A percentile compares a stretch with the other conserved stretches of the same genome.
Evolutionary conservation across 1,140 invertebrate species (phyloP).

Genomic region (Araneus ventricosus): DNA sequence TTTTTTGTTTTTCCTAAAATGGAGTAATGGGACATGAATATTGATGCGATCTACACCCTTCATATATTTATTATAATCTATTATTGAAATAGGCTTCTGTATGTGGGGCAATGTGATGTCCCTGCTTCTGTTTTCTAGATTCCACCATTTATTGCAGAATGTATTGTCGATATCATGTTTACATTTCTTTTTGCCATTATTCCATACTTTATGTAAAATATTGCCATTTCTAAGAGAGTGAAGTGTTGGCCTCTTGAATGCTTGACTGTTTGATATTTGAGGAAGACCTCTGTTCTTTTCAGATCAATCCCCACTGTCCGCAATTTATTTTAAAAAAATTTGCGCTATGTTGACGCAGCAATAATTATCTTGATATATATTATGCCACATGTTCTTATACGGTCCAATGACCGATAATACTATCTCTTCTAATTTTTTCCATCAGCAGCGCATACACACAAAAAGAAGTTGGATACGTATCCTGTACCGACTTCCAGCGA

Average conservation of each 20-base stretch:
- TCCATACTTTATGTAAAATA: slow-evolving; percentile 22
- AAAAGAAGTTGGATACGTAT: slow-evolving; percentile 47
- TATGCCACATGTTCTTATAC: background rate
- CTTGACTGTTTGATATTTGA: background rate
- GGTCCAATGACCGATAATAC: too few relatives aligned
- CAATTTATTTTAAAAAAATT: background rate
- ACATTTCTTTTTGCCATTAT: slow-evolving; percentile 30
- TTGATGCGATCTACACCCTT: too few relatives aligned
- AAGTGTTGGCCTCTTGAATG: background rate
- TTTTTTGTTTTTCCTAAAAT: too few relatives aligned
- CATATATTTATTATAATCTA: too few relatives aligned
- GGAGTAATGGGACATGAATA: too few relatives aligned
- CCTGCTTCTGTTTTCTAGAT: too few relatives aligned
- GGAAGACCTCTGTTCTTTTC: background rate
- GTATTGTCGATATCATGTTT: too few relatives aligned
- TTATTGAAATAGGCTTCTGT: too few relatives aligned
- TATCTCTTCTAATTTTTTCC: slow-evolving; percentile 18
- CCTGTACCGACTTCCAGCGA: slow-evolving; percentile 23
- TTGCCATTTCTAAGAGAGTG: background rate
- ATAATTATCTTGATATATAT: slow-evolving; percentile 1
- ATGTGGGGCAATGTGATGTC: too few relatives aligned
- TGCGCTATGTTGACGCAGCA: background rate
- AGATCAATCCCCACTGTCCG: background rate
- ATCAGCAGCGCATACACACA: slow-evolving; percentile 29
- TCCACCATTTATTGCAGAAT: slow-evolving; percentile 37